phyloP scores from a whole-genome alignment of 2,113 vertebrate species.

The Hipposideros armiger region DNA sequence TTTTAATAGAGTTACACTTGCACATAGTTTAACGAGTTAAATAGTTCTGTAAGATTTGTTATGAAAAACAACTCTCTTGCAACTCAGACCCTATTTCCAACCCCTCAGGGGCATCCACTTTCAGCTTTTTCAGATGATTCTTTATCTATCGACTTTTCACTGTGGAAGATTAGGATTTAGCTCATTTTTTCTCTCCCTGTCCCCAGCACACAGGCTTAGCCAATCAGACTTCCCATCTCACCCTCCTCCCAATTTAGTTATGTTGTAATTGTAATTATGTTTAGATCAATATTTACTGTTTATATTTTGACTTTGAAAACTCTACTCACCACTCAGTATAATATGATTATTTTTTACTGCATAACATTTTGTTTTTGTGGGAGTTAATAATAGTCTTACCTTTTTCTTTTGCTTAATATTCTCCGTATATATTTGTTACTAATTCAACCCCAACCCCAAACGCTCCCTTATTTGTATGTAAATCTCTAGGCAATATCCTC shows the following conservation, averaged over 20 bases:
- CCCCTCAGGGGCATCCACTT: background rate
- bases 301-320: background rate
- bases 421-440: background rate
- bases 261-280: background rate
- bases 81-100: background rate
- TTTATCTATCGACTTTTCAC: background rate
- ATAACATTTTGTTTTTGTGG: background rate
- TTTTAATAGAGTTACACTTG: conserved; percentile 15
- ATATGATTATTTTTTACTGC: background rate
- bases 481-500: background rate
- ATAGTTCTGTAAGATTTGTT: background rate
- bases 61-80: background rate
- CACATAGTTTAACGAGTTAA: background rate
- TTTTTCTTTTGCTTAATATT: conserved; percentile 15
- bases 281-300: background rate
- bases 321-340: background rate
- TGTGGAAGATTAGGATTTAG: background rate
- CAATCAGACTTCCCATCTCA: background rate
- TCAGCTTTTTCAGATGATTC: background rate
- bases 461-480: background rate
- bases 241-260: background rate
- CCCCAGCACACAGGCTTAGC: background rate
- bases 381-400: conserved; percentile 4
- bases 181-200: background rate
- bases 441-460: background rate